phyloP scores from a whole-genome alignment of 1,140 invertebrate genomes.

The Aphelinus certus region DNA sequence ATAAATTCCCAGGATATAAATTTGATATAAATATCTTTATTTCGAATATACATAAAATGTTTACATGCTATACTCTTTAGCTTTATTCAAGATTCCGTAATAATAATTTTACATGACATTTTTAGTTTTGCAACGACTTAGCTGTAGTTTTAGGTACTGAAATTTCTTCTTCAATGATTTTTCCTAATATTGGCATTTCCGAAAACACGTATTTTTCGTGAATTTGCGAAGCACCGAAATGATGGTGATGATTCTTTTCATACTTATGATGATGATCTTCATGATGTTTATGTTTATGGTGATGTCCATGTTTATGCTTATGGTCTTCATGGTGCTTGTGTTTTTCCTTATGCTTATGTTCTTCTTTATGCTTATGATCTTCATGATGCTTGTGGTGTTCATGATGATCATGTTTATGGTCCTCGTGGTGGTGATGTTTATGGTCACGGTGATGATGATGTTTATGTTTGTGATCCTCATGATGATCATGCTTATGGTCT shows the following conservation, averaged over 20 bases:
- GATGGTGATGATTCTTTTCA: slow-evolving; percentile 1
- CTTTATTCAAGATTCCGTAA: too few species aligned
- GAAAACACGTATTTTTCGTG: slow-evolving; percentile 25
- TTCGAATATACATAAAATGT: too few species aligned
- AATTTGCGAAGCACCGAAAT: slow-evolving; percentile 28
- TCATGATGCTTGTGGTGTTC: slow-evolving; percentile 13
- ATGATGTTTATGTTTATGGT: slow-evolving; percentile 14
- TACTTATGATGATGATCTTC: slow-evolving; percentile 19
- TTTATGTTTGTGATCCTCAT: slow-evolving; percentile 11
- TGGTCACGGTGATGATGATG: slow-evolving; percentile 12
- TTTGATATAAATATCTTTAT: too few species aligned
- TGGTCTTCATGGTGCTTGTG: slow-evolving; percentile 19
- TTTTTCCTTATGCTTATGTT: not conserved
- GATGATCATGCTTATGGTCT: not conserved
- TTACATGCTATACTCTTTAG: too few species aligned
- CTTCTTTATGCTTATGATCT: slow-evolving; percentile 20
- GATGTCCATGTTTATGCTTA: slow-evolving; percentile 12
- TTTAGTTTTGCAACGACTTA: not conserved
- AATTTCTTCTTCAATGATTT: not conserved
- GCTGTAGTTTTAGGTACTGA: not conserved
- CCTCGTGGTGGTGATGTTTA: slow-evolving; percentile 5
- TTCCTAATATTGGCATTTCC: slow-evolving; percentile 21
- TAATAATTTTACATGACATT: too few species aligned
- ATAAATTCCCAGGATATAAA: too few species aligned
- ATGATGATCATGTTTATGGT: slow-evolving; percentile 9